Percentiles rank a stretch among this genome's conserved stretches.
phyloP scores from a whole-genome alignment of 2,888 invertebrate species.

The Ischnus inquisitorius region DNA sequence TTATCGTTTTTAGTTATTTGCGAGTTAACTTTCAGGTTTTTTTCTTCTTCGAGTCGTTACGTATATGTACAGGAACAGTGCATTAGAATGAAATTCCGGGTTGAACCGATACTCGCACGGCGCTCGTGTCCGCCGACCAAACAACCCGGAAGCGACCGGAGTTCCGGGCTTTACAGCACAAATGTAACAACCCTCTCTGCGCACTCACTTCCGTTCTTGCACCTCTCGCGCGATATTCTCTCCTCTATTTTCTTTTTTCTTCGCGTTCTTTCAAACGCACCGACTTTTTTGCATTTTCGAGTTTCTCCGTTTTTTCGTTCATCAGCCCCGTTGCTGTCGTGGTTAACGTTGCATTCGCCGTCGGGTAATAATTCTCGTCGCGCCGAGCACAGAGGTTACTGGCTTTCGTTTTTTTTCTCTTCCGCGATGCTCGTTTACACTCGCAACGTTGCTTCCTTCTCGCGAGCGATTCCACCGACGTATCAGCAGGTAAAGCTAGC shows the following conservation, averaged over 20 bases:
- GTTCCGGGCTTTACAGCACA: conserved; percentile 63
- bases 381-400: not conserved
- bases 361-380: too few species aligned
- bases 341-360: too few species aligned
- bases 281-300: not conserved
- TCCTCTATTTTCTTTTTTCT: not conserved
- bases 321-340: not conserved
- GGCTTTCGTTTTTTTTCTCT: not conserved
- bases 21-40: not conserved
- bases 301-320: not conserved
- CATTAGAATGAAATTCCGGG: conserved; percentile 15
- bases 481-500: conserved; percentile 25
- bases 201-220: conserved; percentile 35
- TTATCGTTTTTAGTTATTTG: conserved; percentile 17
- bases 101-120: conserved; percentile 1
- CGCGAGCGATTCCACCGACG: conserved; percentile 3
- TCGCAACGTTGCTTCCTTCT: conserved; percentile 1
- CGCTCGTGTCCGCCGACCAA: conserved; percentile 29
- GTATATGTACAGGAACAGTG: not conserved
- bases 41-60: not conserved
- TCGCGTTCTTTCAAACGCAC: too few species aligned
- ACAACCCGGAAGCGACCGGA: conserved; percentile 45
- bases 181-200: not conserved
- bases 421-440: conserved; percentile 4
- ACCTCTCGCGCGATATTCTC: conserved; percentile 8